Conservation (phyloP, 2,888 invertebrate genomes). For the Melieria omissa region DNA sequence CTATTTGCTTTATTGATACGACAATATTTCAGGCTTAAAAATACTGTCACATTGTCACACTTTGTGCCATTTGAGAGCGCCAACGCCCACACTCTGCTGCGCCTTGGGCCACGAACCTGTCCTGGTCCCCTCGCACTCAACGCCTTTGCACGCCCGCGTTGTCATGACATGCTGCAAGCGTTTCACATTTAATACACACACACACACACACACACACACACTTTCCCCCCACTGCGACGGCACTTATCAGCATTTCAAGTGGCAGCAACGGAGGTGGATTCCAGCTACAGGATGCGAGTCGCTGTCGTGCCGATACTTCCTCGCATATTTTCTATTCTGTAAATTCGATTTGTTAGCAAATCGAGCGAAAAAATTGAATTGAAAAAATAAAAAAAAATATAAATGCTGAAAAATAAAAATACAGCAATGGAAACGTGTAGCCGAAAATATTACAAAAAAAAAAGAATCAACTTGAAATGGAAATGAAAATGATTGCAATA, state of each 20-base stretch:
- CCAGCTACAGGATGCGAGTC: not conserved
- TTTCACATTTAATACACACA: conserved; percentile 25
- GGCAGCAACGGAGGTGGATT: conserved; percentile 15
- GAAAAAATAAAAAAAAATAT: conserved; percentile 10
- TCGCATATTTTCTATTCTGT: conserved; percentile 16
- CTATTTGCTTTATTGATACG: conserved; percentile 32
- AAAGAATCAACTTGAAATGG: no score
- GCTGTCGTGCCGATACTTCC: no score
- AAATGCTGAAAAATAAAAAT: conserved; percentile 5
- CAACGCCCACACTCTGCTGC: no score
- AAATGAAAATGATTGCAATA: no score
- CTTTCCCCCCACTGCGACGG: not conserved
- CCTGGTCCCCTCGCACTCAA: no score
- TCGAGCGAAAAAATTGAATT: conserved; percentile 33
- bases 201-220: not conserved
- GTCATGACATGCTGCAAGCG: conserved; percentile 14
- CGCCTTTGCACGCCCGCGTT: not conserved
- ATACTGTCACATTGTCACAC: conserved; percentile 28
- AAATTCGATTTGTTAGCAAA: conserved; percentile 34
- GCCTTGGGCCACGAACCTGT: no score
- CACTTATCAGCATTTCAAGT: conserved; percentile 21
- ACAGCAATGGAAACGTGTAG: no score
- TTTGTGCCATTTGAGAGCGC: conserved; percentile 2
- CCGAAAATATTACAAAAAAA: no score
- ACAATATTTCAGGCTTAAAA: conserved; percentile 29